Evolutionary conservation across 1,140 invertebrate genomes (phyloP).

Genomic region (Euura lappo): DNA sequence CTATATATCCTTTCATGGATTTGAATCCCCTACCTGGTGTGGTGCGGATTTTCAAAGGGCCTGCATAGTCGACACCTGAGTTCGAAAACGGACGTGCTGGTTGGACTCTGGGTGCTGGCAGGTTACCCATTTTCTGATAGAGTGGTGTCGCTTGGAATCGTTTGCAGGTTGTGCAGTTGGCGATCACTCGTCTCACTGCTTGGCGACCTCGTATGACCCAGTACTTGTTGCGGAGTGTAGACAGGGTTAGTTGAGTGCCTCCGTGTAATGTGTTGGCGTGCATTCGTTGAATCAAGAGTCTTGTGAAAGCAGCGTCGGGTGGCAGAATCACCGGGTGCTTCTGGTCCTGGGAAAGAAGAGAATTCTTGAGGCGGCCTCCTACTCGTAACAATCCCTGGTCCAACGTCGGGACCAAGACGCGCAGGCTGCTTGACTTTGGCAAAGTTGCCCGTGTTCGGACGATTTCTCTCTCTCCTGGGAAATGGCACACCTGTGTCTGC

Average conservation of each 20-base stretch:
- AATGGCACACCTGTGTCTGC: too few relatives aligned
- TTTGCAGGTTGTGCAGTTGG: slow-evolving; percentile 37
- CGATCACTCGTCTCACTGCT: slow-evolving; percentile 18
- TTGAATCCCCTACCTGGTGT: slow-evolving; percentile 24
- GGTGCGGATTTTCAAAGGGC: slow-evolving; percentile 40
- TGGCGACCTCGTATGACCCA: slow-evolving; percentile 31
- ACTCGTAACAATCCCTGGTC: slow-evolving; percentile 24
- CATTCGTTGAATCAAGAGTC: slow-evolving; percentile 35
- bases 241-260: slow-evolving; percentile 39
- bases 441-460: too few relatives aligned
- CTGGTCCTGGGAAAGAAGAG: slow-evolving; percentile 13
- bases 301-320: slow-evolving; percentile 17
- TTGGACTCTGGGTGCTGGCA: slow-evolving; percentile 32
- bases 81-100: slow-evolving; percentile 39
- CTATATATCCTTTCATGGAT: slow-evolving; percentile 32
- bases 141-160: slow-evolving; percentile 25
- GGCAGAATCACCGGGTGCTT: slow-evolving; percentile 31
- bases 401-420: too few relatives aligned
- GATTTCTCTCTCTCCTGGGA: background rate
- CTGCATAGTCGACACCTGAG: slow-evolving; percentile 51
- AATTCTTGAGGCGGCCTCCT: slow-evolving; percentile 26
- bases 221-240: slow-evolving; percentile 25
- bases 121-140: slow-evolving; percentile 39
- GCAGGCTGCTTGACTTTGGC: too few relatives aligned
- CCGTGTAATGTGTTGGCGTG: slow-evolving; percentile 42